phyloP scores from a whole-genome alignment of 2,888 invertebrate species.

The Tenthredo amoena region DNA sequence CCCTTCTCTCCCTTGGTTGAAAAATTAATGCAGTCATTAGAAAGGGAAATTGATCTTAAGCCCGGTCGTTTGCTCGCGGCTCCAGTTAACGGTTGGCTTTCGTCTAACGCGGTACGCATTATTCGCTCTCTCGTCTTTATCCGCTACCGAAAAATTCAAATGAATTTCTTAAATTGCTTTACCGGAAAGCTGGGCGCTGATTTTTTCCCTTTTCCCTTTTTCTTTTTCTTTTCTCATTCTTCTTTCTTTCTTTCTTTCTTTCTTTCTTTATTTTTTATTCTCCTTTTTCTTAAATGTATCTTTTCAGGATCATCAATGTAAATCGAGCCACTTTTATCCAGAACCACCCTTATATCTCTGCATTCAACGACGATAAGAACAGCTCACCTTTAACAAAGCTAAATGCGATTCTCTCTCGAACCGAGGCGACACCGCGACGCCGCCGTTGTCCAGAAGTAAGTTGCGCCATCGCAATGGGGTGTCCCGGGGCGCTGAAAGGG shows the following conservation, averaged over 20 bases:
- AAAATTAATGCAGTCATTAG: constrained; percentile 56
- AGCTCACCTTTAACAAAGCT: constrained; percentile 30
- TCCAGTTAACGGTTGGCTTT: constrained; percentile 49
- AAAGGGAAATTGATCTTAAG: constrained; percentile 56
- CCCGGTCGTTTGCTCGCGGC: constrained; percentile 54
- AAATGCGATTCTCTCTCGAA: constrained; percentile 2
- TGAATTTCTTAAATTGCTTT: constrained; percentile 52
- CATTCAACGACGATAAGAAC: neutral
- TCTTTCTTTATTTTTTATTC: neutral
- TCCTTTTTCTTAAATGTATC: neutral
- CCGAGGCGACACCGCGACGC: neutral
- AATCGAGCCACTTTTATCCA: constrained; percentile 5
- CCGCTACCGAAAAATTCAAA: constrained; percentile 50
- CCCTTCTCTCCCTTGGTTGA: constrained; percentile 45
- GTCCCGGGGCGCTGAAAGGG: constrained; percentile 42
- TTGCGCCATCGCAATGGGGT: constrained; percentile 26
- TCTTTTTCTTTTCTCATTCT: no score
- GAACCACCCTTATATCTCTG: neutral
- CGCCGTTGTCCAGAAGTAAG: constrained; percentile 35
- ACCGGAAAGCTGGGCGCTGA: neutral
- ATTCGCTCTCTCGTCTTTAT: constrained; percentile 37
- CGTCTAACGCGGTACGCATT: constrained; percentile 29
- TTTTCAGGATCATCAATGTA: constrained; percentile 35
- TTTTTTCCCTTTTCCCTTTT: constrained; percentile 14
- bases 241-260: neutral